Evolutionary conservation across 2,113 vertebrate species (phyloP).

Genomic region (Psammodynastes pulverulentus): DNA sequence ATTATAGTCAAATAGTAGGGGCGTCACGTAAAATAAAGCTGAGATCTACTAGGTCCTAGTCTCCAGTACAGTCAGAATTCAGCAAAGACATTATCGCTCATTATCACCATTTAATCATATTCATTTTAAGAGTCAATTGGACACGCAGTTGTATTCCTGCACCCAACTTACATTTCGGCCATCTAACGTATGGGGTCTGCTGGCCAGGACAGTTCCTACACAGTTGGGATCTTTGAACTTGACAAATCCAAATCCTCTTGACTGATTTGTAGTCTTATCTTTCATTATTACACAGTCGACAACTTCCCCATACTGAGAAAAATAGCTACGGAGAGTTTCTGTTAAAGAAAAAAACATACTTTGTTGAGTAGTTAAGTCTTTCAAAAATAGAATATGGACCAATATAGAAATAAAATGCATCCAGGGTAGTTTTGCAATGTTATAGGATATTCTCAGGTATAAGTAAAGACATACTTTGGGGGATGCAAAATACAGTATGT

Average conservation of each 20-base stretch:
- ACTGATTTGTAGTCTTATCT: constrained; percentile 99
- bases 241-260: constrained; percentile 98
- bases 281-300: constrained; percentile 99
- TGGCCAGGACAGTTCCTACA: constrained; percentile 95
- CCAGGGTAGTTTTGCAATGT: not conserved
- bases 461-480: not conserved
- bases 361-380: constrained; percentile 41
- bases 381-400: not conserved
- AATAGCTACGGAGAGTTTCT: constrained; percentile 98
- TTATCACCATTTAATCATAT: not conserved
- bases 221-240: constrained; percentile 99
- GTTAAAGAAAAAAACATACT: constrained; percentile 47
- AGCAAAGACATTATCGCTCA: fast-evolving
- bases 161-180: constrained; percentile 91
- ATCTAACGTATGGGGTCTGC: constrained; percentile 95
- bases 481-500: not conserved
- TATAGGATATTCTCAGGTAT: not conserved
- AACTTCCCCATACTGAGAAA: constrained; percentile 98
- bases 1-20: not conserved
- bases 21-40: not conserved
- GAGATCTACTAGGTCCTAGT: constrained; percentile 3
- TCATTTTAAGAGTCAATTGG: not conserved
- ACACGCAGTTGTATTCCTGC: not conserved
- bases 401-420: not conserved
- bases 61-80: not conserved